Percentiles rank a stretch among this genome's conserved stretches.
Conservation (phyloP, 2,888 invertebrate genomes). For the Clostera curtula region DNA sequence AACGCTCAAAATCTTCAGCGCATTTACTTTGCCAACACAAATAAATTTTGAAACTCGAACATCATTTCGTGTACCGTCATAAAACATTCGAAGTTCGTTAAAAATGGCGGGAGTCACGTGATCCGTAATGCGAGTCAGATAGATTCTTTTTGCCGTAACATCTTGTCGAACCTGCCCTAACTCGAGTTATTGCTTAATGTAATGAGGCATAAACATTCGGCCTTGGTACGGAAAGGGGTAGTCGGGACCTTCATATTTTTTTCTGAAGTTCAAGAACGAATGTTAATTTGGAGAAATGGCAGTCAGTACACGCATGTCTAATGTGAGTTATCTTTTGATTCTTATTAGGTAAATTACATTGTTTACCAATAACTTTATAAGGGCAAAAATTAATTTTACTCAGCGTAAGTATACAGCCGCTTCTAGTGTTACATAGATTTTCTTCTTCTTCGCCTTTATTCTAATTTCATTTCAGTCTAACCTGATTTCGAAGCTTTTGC, state of each 20-base stretch:
- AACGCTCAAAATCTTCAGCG: constrained; percentile 30
- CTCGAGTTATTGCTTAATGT: constrained; percentile 44
- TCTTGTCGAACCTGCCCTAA: constrained; percentile 58
- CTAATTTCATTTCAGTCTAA: no score
- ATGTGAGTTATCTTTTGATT: no score
- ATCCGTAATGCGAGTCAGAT: constrained; percentile 57
- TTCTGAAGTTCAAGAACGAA: constrained; percentile 46
- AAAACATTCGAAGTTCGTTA: constrained; percentile 44
- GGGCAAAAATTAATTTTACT: no score
- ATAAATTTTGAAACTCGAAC: constrained; percentile 53
- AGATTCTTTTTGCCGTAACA: constrained; percentile 50
- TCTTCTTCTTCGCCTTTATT: no score
- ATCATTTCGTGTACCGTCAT: constrained; percentile 60
- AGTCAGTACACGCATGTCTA: no score
- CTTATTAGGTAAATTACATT: no score
- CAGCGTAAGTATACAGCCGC: no score
- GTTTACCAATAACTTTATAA: no score
- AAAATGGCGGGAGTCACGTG: constrained; percentile 58
- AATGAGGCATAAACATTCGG: constrained; percentile 45
- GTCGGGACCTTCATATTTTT: constrained; percentile 30
- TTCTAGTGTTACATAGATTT: no score
- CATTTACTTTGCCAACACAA: constrained; percentile 38
- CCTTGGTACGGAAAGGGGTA: constrained; percentile 38
- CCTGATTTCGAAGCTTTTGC: no score
- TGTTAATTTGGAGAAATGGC: constrained; percentile 4